A percentile compares a stretch with the other conserved stretches of the same genome.
phyloP scores from a whole-genome alignment of 1,140 invertebrate genomes.

The Radopholus similis region DNA sequence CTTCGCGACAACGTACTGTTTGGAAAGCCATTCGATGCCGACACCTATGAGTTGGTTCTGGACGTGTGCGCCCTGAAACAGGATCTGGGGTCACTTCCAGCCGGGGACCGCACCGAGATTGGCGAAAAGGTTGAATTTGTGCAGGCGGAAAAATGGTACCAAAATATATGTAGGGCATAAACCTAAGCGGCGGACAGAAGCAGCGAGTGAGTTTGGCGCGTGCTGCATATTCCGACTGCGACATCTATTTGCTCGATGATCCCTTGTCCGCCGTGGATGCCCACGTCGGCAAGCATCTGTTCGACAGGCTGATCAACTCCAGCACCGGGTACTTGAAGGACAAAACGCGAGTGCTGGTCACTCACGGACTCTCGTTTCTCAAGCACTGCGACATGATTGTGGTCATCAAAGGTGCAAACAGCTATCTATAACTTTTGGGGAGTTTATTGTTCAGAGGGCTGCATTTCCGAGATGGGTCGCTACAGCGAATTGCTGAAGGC shows the following conservation, averaged over 20 bases:
- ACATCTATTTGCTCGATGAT: constrained; percentile 89
- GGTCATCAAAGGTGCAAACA: constrained; percentile 24
- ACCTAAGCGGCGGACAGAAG: constrained; percentile 93
- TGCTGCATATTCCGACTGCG: constrained; percentile 83
- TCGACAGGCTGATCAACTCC: constrained; percentile 78
- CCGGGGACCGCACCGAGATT: constrained; percentile 64
- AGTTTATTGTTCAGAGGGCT: constrained; percentile 14
- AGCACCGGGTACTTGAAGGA: constrained; percentile 66
- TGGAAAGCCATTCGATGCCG: constrained; percentile 69
- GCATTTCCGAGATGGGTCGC: constrained; percentile 14
- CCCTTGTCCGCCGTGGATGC: constrained; percentile 89
- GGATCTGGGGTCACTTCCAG: constrained; percentile 61
- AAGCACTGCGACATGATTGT: constrained; percentile 50
- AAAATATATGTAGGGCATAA: constrained; percentile 74
- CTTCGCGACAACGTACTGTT: constrained; percentile 83
- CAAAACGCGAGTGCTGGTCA: constrained; percentile 63
- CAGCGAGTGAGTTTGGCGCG: constrained; percentile 89
- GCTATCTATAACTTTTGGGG: constrained; percentile 5
- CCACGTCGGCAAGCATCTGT: constrained; percentile 82
- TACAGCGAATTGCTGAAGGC: not conserved
- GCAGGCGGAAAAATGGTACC: not conserved
- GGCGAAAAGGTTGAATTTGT: constrained; percentile 63
- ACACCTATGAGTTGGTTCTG: constrained; percentile 70
- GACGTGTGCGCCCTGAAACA: constrained; percentile 62
- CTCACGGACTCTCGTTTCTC: constrained; percentile 51